These are phyloP conservation scores for Microctenopoma steveboyesi DNA, from an alignment of 2,797 vertebrate species.

Conservation along the genomic window DNA sequence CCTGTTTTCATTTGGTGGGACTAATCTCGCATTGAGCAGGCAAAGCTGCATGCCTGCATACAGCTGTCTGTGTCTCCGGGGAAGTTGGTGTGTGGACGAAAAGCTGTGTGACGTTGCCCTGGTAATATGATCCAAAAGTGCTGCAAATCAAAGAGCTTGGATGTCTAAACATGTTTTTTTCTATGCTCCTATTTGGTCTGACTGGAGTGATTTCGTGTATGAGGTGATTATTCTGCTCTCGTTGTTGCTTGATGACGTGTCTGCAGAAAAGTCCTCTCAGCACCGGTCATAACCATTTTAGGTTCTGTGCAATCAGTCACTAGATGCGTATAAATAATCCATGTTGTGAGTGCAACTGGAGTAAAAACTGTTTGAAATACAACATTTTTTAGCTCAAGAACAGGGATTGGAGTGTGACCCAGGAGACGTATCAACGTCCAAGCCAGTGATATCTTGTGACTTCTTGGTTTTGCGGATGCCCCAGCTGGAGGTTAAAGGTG, in stretches of 20 bases:
- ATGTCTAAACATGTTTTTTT: constrained; percentile 12
- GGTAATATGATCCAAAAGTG: constrained; percentile 2
- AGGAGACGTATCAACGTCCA: constrained; percentile 45
- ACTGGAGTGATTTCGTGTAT: neutral
- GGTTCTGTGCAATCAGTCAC: neutral
- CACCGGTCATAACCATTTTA: neutral
- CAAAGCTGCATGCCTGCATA: neutral
- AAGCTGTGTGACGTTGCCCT: constrained; percentile 1
- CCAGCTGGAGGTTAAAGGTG: constrained; percentile 56
- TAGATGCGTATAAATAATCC: neutral
- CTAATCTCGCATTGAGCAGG: constrained; percentile 41
- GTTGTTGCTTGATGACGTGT: neutral
- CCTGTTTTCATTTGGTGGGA: constrained; percentile 28
- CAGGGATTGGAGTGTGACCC: constrained; percentile 27
- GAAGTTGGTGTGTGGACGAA: neutral
- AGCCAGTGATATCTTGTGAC: constrained; percentile 59
- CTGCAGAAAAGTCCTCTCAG: neutral
- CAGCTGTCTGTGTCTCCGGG: constrained; percentile 16
- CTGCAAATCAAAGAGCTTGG: constrained; percentile 2
- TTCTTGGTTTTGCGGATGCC: constrained; percentile 34
- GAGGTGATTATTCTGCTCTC: constrained; percentile 3
- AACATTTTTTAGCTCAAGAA: constrained; percentile 6
- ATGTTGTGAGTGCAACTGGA: neutral
- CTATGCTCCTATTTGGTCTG: neutral
- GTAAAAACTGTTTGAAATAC: neutral